Base-by-base conservation (phyloP, 2,113 vertebrate species). In the Ictalurus furcatus region DNA sequence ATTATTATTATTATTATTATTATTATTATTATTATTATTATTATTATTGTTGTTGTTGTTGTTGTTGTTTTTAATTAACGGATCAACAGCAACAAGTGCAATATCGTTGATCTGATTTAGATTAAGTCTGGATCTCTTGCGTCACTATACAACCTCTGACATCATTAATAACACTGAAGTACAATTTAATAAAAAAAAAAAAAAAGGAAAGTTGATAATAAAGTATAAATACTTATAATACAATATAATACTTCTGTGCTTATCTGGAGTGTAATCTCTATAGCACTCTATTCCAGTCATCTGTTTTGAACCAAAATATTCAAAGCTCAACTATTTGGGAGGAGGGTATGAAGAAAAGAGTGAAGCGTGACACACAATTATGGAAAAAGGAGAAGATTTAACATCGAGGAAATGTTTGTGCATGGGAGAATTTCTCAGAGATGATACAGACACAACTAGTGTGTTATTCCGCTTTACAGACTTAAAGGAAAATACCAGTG, bases 81-180 rank as follows among this genome's bases (percentile, higher is more conserved):
- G 17, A 59, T 61, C 56, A 83, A 25, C 19, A 61, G 81, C 80
- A 83, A 83, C 80, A 83, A 83, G 80, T 83, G 80, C 54, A 30
- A 12, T 4, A 11, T 17, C 6, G 0, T 56, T 80, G 25, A 56
- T 56, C 25, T 52, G 40, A 48, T 52, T 44, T 30, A 30, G 3
- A n/a, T 69, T 4, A 16, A 19, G n/a, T 61, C 61, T 25, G 61
- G 4, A 23, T 19, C 34, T 54, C 44, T 6, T 78, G 40, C 23
- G 3, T 78, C 37, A 79, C 48, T n/a, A 0, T 13, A 48, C 37
- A 76, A 17, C 52, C 28, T 54, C 14, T 56, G 78, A 80, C 48
- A 21, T 81, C 8, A 58, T 34, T 34, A 65, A n/a, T 11, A 78
- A 52, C 74, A 11, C 21, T 23, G 8, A 19, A 74, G 6, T 37